phyloP scores from a whole-genome alignment of 2,113 vertebrate species.

The Anarhynchus alexandrinus region DNA sequence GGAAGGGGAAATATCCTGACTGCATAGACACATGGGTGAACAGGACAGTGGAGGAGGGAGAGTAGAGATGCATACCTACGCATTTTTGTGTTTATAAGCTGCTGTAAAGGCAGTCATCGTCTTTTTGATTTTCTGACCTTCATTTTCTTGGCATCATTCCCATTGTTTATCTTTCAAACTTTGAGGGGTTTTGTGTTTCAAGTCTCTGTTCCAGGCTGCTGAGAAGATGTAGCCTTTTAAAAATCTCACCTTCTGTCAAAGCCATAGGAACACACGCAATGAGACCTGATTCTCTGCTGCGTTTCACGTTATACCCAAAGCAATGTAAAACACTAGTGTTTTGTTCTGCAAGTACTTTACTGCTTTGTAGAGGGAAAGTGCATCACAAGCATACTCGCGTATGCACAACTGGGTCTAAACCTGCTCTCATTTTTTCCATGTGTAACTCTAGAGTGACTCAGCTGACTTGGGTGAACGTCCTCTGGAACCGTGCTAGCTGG shows the following conservation, averaged over 20 bases:
- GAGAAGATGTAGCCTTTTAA: neutral
- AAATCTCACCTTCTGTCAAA: neutral
- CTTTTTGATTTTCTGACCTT: neutral
- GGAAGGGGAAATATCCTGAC: neutral
- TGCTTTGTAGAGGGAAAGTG: neutral
- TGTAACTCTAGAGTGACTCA: neutral
- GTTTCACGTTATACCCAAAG: neutral
- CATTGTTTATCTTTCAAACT: neutral
- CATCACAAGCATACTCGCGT: neutral
- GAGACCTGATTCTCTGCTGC: neutral
- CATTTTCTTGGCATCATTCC: neutral
- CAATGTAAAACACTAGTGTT: neutral
- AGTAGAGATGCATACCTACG: neutral
- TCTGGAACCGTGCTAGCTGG: neutral
- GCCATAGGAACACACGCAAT: neutral
- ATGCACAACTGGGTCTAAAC: neutral
- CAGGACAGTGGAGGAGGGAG: neutral
- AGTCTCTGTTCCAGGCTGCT: neutral
- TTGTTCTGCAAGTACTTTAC: neutral
- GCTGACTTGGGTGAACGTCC: neutral
- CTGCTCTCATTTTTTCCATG: neutral
- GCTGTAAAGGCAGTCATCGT: neutral
- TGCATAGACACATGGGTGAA: neutral
- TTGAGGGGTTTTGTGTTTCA: neutral
- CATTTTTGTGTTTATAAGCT: neutral